Base-by-base conservation (phyloP, 2,113 vertebrate genomes). In the Plotosus lineatus region DNA sequence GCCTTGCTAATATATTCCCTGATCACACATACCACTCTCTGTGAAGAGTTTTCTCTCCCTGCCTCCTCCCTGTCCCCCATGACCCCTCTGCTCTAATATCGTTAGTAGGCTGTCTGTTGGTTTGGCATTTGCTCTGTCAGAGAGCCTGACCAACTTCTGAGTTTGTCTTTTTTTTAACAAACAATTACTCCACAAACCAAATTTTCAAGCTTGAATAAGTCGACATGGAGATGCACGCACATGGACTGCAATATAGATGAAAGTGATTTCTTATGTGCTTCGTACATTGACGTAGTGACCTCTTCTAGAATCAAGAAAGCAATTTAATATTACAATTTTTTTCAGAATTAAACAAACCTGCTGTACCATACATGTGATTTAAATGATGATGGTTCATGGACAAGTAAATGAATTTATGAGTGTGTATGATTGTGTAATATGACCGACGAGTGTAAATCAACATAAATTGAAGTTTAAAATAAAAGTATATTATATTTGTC, bases 261-360 rank as follows among this genome's bases (percentile, higher is more conserved):
- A 17, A 40, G 38, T 14, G 48, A 55, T 23, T 55, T 42, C 63
- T 46, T 11, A 2, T 21, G 36, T 12, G 21, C 28, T 26, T 60
- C 9, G 21, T 31, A 48, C 53, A 26, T 79, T 50, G 60, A 71
- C 14, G 19, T 74, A 28, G 76, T 85, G 84, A 82, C 80, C 80
- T 85, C 84, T 85, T 71, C 76, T 79, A 77, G 76, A 60, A 23
- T 51, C 46, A 75, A 53, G 48, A 77, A 58, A 55, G 79, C 65
- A 61, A 40, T 42, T 53, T 26, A 10, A 38, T 58, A 11, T 44
- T 31, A 21, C 38, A 38, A 21, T 12, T n/a, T 73, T 78, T 46
- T 72, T 10, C 14, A 44, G 10, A 51, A 3, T 12, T 17, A 55
- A 78, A 46, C 11, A 48, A 53, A 78, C 46, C 61, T 68, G 63